Percentiles rank a stretch among this genome's conserved stretches.
Evolutionary conservation across 2,797 vertebrate species (phyloP).

Genomic region (Xerus rutilus): DNA sequence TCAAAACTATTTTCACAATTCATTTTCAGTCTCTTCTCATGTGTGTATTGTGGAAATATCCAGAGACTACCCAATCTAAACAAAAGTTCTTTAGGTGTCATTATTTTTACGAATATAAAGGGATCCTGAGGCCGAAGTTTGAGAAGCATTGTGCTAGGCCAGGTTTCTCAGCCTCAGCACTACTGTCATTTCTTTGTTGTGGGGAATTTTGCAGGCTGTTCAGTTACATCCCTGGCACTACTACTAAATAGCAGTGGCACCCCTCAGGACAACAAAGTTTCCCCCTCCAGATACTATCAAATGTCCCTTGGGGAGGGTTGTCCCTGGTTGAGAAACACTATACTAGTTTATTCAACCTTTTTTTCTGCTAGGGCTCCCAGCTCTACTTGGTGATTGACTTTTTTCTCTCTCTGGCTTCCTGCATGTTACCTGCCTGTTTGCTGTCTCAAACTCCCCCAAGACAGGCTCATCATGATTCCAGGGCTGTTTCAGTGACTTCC

Average conservation of each 20-base stretch:
- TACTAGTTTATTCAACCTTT: background rate
- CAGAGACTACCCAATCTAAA: slow-evolving; percentile 33
- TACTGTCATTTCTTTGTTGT: background rate
- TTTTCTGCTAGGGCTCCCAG: slow-evolving; percentile 5
- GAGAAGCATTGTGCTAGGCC: background rate
- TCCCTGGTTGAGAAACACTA: slow-evolving; percentile 12
- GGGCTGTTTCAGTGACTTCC: background rate
- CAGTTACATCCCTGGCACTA: background rate
- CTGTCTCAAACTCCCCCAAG: background rate
- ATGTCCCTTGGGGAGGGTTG: background rate
- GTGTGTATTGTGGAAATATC: background rate
- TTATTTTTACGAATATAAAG: slow-evolving; percentile 30
- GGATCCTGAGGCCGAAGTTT: slow-evolving; percentile 26
- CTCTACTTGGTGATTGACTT: background rate
- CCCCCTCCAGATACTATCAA: slow-evolving; percentile 36
- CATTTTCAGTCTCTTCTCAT: slow-evolving; percentile 3
- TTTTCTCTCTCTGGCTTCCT: background rate
- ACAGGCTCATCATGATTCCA: background rate
- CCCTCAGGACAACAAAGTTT: background rate
- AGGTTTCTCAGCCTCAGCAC: background rate
- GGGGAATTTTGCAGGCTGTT: background rate
- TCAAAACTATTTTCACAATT: slow-evolving; percentile 44
- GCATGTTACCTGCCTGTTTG: background rate
- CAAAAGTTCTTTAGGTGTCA: background rate
- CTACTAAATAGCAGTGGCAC: background rate